Conservation (phyloP, 2,888 invertebrate species). For the Drosophila fungiperda region DNA sequence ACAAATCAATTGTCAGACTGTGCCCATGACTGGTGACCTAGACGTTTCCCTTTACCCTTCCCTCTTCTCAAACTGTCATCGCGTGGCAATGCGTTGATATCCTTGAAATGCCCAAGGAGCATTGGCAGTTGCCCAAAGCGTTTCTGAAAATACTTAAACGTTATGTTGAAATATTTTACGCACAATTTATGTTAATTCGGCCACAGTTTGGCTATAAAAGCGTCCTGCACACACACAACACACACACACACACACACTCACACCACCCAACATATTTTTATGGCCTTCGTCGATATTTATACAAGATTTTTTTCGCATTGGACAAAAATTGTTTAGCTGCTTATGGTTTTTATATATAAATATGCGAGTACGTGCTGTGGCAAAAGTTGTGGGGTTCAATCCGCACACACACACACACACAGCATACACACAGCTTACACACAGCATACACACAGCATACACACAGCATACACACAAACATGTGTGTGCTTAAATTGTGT, state of each 20-base stretch:
- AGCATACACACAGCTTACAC: neutral
- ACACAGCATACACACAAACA: neutral
- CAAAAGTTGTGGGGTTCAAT: conserved; percentile 67
- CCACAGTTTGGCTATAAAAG: conserved; percentile 62
- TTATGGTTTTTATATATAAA: conserved; percentile 23
- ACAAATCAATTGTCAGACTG: conserved; percentile 77
- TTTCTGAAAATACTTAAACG: conserved; percentile 40
- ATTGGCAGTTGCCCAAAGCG: conserved; percentile 19
- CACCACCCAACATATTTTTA: conserved; percentile 63
- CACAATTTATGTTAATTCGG: conserved; percentile 73
- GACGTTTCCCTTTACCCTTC: neutral
- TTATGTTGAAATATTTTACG: conserved; percentile 64
- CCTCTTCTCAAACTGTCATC: conserved; percentile 16
- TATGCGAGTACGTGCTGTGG: conserved; percentile 63
- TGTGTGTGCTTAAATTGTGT: conserved; percentile 40
- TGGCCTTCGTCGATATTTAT: conserved; percentile 62
- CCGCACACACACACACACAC: conserved; percentile 27
- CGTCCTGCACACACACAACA: conserved; percentile 21
- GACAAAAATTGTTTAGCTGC: conserved; percentile 65
- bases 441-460: conserved; percentile 1
- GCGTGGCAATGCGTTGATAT: conserved; percentile 47
- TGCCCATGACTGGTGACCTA: conserved; percentile 40
- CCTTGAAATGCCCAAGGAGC: conserved; percentile 33
- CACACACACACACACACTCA: conserved; percentile 11
- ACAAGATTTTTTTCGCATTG: conserved; percentile 71